These are phyloP conservation scores for Darevskia nairensis DNA, from an alignment of 2,797 vertebrate species.

Conservation along the genomic window DNA sequence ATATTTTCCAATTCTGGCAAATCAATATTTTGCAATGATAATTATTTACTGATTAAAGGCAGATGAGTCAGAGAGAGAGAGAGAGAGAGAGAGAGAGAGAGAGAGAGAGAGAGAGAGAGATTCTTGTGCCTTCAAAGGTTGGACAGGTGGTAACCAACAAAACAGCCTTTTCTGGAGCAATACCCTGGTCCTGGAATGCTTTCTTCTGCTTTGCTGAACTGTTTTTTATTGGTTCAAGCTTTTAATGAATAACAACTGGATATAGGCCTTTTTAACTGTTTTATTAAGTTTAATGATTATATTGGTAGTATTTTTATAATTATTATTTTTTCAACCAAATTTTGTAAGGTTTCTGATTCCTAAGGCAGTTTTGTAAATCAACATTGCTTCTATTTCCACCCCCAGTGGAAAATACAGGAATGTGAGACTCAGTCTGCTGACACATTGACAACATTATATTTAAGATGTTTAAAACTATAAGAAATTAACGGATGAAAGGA, in stretches of 20 bases:
- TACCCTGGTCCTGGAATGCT: not conserved
- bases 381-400: not conserved
- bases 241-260: not conserved
- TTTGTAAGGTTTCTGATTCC: not conserved
- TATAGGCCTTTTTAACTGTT: not conserved
- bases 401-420: not conserved
- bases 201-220: not conserved
- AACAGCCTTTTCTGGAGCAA: not conserved
- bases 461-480: not conserved
- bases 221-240: not conserved
- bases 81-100: too few species aligned
- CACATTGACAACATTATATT: not conserved
- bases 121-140: too few species aligned
- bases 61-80: not conserved
- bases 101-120: not conserved
- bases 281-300: not conserved
- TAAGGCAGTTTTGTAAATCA: not conserved
- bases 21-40: too few species aligned
- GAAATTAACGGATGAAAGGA: not conserved
- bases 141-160: not conserved
- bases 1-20: not conserved
- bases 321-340: not conserved
- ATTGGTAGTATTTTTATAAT: not conserved
- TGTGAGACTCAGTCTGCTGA: not conserved
- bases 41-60: not conserved